Base-by-base conservation (phyloP, 2,888 invertebrate genomes). In the Steromphala cineraria region DNA sequence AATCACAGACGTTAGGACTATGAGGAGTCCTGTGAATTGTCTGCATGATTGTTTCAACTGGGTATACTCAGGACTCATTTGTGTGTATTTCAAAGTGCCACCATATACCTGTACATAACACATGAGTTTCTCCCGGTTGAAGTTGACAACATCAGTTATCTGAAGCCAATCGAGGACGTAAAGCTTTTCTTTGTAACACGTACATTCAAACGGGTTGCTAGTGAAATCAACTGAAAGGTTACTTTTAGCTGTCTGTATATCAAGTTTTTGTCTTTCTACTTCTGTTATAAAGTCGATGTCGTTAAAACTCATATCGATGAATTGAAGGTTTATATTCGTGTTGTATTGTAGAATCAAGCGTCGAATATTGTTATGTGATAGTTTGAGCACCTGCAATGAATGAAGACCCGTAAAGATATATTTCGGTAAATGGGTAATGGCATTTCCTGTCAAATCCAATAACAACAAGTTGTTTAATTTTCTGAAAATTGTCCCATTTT, bases 91-190 rank as follows among this genome's bases (percentile, higher is more conserved):
- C 8, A 10, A 15, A 15, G 15, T 28, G 46, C 13, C 46, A 46
- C 13, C 62, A 24, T n/a, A n/a, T n/a, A n/a, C n/a, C n/a, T n/a
- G n/a, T n/a, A n/a, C n/a, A n/a, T 10, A 4, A 28, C 62, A 62
- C 15, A n/a, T 13, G 28, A 28, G n/a, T 28, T 3, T 7, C 0
- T 62, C 62, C 7, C 13, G 17, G 36, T 78, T 19, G 0, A 10
- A 1, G 15, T 75, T 36, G 0, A 71, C 13, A 15, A 82, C 78
- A 10, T 55, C 21, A 2, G 80, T 62, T 2, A 13, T 46, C 46
- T n/a, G 52, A n/a, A 84, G 21, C 86, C 86, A 85, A 28, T 79
- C 80, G 7, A 85, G 31, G 36, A 85, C 83, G 31, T 80, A 75
- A 31, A 80, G 52, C 1, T 71, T 81, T 0, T 84, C 10, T 10